Base-by-base conservation (phyloP, 37 sponge, comb jelly and placozoan genomes). In the Diacarnus erythraeanus region DNA sequence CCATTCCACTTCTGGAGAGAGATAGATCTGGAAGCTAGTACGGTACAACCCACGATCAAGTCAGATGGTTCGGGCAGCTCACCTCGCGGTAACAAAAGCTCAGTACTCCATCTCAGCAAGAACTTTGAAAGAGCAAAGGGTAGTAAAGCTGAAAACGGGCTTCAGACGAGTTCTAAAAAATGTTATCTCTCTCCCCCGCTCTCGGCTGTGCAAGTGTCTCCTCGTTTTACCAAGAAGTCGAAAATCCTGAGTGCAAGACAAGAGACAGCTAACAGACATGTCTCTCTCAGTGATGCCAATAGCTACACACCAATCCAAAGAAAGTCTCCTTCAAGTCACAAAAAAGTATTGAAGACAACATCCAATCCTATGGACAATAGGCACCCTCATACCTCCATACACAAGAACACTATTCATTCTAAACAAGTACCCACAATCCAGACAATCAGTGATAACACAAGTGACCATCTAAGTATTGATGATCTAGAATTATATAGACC, bases 1-100 rank as follows among this genome's bases (percentile, higher is more conserved):
- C 34, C 66, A 17, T 65, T 65, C 35, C 12, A 65, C 33, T 65
- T 65, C 34, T 65, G 66, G 66, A 65, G 33, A 31, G 66, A 65
- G 34, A 25, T 3, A 30, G 66, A 65, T 30, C 2, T 26, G 4
- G 61, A 60, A 60, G 61, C 61, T 60, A 60, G 26, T 60, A 60
- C 61, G 4, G 4, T 5, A 4, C 4, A 5, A 5, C 4, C 61
- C 33, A 2, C 66, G 12, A 47, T 47, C 51, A 6, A 47, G 12
- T 15, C 10, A 6, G 10, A 47, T 6, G 51, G 10, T 6, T 15
- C 6, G 6, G 51, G 51, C 51, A 47, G 51, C 12, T 15, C 51
- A 47, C 51, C 51, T 47, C 51, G 51, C 51, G 10, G 51, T 47
- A 12, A 6, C 51, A 15, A 15, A 12, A 47, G n/a, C n/a, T n/a